Conservation (phyloP, 2,113 vertebrate species). For the Ptilorrhoa leucosticta region DNA sequence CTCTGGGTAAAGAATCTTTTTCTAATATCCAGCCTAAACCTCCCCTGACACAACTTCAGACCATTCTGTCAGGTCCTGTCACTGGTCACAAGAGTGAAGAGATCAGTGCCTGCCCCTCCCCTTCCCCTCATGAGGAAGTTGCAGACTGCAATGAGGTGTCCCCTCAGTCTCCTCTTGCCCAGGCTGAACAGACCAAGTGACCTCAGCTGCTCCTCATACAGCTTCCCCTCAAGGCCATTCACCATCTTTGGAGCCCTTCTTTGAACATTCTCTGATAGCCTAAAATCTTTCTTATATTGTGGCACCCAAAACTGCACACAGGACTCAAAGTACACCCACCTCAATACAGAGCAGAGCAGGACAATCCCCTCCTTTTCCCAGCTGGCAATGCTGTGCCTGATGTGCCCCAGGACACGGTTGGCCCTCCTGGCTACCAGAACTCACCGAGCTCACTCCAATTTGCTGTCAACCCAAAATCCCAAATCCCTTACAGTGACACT, state of each 20-base stretch:
- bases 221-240: background rate
- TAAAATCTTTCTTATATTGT: background rate
- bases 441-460: background rate
- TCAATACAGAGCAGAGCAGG: accelerated
- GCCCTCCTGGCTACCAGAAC: background rate
- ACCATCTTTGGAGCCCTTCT: background rate
- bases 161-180: background rate
- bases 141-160: background rate
- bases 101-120: accelerated
- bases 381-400: background rate
- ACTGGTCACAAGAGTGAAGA: background rate
- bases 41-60: background rate
- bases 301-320: background rate
- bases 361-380: background rate
- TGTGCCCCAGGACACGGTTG: accelerated
- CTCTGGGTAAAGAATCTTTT: background rate
- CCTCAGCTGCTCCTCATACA: accelerated
- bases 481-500: background rate
- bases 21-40: background rate
- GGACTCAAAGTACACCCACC: background rate
- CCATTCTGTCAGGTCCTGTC: accelerated
- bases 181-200: background rate
- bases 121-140: accelerated
- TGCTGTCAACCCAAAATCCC: background rate
- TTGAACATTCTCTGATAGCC: background rate